phyloP scores from a whole-genome alignment of 2,797 vertebrate species.

The Sebastes matsubarae region DNA sequence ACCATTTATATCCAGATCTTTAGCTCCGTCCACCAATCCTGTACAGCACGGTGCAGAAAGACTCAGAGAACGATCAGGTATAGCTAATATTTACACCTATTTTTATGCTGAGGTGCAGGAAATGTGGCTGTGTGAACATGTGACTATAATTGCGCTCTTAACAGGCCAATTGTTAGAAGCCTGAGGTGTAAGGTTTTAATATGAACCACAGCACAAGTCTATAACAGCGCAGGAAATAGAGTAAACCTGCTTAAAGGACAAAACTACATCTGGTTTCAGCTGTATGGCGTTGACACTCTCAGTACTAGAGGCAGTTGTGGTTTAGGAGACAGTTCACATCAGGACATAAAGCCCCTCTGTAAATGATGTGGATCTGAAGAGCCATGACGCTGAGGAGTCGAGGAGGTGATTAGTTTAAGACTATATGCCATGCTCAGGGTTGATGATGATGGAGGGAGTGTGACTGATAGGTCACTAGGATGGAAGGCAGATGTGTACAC shows the following conservation, averaged over 20 bases:
- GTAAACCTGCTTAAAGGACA: slow-evolving; percentile 33
- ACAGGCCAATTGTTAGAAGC: slow-evolving; percentile 29
- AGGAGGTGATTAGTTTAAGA: slow-evolving; percentile 53
- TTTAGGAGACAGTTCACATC: slow-evolving; percentile 49
- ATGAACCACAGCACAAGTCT: slow-evolving; percentile 22
- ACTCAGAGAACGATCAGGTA: background rate
- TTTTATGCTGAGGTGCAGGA: slow-evolving; percentile 11
- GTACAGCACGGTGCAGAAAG: background rate
- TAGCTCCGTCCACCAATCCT: slow-evolving; percentile 24
- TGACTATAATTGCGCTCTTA: slow-evolving; percentile 19
- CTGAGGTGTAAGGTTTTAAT: slow-evolving; percentile 15
- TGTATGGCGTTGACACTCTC: background rate
- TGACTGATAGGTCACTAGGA: slow-evolving; percentile 46
- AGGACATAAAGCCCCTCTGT: slow-evolving; percentile 56
- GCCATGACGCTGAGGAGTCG: slow-evolving; percentile 30
- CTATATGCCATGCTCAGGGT: slow-evolving; percentile 38
- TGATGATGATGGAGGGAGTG: slow-evolving; percentile 55
- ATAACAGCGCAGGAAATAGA: slow-evolving; percentile 29
- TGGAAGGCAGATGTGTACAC: slow-evolving; percentile 15
- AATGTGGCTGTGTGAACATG: background rate
- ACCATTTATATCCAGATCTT: slow-evolving; percentile 45
- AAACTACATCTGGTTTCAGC: slow-evolving; percentile 29
- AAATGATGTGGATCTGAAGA: slow-evolving; percentile 57
- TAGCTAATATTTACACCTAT: slow-evolving; percentile 12
- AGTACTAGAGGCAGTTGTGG: slow-evolving; percentile 21